Percentiles rank a stretch among this genome's conserved stretches.
phyloP scores from a whole-genome alignment of 2,113 vertebrate genomes.

The Elanoides forficatus region DNA sequence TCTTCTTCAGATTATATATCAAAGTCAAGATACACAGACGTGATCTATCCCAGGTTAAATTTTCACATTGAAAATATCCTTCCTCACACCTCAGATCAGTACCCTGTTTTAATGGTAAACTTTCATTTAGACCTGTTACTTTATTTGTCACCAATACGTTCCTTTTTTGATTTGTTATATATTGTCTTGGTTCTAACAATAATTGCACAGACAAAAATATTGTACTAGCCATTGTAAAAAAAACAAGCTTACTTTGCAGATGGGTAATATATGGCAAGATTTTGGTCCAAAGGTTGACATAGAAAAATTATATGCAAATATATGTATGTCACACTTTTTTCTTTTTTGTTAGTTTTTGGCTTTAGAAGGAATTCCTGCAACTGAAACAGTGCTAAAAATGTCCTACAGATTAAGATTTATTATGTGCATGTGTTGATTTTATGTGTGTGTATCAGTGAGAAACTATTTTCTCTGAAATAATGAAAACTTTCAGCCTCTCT shows the following conservation, averaged over 20 bases:
- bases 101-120: not conserved
- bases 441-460: not conserved
- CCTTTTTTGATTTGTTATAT: not conserved
- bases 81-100: not conserved
- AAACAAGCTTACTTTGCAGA: not conserved
- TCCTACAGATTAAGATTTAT: not conserved
- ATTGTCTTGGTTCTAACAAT: not conserved
- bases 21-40: accelerated
- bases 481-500: not conserved
- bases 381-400: not conserved
- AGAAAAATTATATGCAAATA: not conserved
- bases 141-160: not conserved
- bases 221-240: not conserved
- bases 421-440: not conserved
- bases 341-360: not conserved
- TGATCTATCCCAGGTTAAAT: not conserved
- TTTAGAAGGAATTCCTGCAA: not conserved
- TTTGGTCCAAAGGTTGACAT: not conserved
- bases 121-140: not conserved
- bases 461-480: not conserved
- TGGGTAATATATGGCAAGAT: not conserved
- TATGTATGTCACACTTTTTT: not conserved
- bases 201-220: not conserved
- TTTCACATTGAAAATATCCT: not conserved
- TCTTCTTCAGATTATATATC: not conserved